Conservation (phyloP, 2,888 invertebrate genomes). For the Tinea pellionella region DNA sequence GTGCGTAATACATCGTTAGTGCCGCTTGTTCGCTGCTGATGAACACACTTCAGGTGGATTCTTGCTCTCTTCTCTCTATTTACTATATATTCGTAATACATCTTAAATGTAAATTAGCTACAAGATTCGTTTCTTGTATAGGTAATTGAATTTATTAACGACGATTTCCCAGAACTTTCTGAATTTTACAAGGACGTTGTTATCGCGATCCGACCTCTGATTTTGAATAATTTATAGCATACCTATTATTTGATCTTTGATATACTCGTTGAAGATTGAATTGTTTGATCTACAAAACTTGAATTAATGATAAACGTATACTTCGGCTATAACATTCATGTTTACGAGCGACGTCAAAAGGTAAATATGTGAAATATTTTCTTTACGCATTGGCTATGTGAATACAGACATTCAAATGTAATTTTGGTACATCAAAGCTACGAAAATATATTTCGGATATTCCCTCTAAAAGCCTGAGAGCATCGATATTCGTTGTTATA, state of each 20-base stretch:
- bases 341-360: background rate
- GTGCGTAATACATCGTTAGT: slow-evolving; percentile 37
- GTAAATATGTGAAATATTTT: background rate
- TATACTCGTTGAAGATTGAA: background rate
- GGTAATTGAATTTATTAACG: slow-evolving; percentile 2
- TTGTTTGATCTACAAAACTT: background rate
- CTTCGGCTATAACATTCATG: background rate
- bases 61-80: background rate
- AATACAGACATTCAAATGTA: background rate
- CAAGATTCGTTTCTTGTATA: background rate
- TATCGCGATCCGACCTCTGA: background rate
- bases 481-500: background rate
- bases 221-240: background rate
- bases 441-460: background rate
- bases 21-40: slow-evolving; percentile 30
- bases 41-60: background rate
- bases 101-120: background rate
- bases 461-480: background rate
- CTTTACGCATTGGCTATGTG: background rate
- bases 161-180: background rate
- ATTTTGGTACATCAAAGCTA: slow-evolving; percentile 2
- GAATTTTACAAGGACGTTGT: background rate
- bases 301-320: background rate
- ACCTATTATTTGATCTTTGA: background rate
- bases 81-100: background rate